Evolutionary conservation across 1,140 invertebrate species (phyloP).

Genomic region (Olivierus martensii): DNA sequence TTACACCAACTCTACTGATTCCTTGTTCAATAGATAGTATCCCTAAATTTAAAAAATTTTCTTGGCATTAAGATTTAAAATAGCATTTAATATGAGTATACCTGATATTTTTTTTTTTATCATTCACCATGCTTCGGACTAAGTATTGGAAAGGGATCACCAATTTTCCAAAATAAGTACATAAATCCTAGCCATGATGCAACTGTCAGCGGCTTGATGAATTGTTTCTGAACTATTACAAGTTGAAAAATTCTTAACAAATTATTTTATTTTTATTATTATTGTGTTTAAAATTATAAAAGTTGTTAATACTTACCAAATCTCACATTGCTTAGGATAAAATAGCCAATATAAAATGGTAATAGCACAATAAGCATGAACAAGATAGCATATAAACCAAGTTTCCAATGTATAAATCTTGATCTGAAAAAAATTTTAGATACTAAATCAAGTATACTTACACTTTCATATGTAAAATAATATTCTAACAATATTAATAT

Average conservation of each 20-base stretch:
- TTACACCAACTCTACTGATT: conserved; percentile 88
- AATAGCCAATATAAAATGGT: conserved; percentile 95
- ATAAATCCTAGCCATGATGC: conserved; percentile 81
- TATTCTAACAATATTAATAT: neutral
- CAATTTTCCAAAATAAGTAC: conserved; percentile 97
- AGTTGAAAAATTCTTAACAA: conserved; percentile 48
- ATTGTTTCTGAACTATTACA: conserved; percentile 55
- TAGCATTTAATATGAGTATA: neutral
- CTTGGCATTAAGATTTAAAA: neutral
- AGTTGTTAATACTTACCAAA: conserved; percentile 51
- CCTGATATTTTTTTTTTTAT: neutral
- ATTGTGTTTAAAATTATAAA: no score
- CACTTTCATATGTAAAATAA: neutral
- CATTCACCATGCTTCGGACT: conserved; percentile 67
- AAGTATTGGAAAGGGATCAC: conserved; percentile 95
- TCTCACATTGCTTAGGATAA: conserved; percentile 76
- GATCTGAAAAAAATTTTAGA: conserved; percentile 49
- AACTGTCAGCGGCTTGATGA: conserved; percentile 64
- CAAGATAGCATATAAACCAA: conserved; percentile 77
- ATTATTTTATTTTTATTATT: no score
- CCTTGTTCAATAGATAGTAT: conserved; percentile 87
- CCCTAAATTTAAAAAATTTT: conserved; percentile 30
- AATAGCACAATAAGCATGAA: conserved; percentile 92
- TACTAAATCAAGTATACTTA: neutral
- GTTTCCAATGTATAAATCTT: conserved; percentile 90